These are phyloP conservation scores for Psittacula derbiana DNA, from an alignment of 2,797 vertebrate species.

Conservation along the genomic window DNA sequence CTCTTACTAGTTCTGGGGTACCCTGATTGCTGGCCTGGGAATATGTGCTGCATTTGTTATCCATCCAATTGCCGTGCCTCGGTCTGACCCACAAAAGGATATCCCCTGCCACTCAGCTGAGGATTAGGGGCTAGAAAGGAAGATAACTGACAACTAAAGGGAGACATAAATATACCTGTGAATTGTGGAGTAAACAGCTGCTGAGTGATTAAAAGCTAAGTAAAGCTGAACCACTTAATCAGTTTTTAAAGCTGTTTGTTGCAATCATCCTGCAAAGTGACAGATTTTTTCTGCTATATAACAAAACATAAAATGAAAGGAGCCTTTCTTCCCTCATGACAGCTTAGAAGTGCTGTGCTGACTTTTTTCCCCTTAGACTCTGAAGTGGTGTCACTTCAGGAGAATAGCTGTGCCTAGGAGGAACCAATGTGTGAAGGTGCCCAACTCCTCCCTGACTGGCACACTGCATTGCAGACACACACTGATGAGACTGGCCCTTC, in stretches of 20 bases:
- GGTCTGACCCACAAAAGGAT: rapidly evolving
- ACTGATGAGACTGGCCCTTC: background rate
- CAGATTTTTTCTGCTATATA: conserved; percentile 62
- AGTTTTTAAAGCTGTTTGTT: conserved; percentile 64
- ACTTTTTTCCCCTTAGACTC: background rate
- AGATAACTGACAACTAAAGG: background rate
- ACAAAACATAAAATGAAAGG: conserved; percentile 45
- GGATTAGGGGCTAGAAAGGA: background rate
- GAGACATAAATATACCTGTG: background rate
- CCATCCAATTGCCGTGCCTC: background rate
- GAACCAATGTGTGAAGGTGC: rapidly evolving
- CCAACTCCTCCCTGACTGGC: rapidly evolving
- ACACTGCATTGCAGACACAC: background rate
- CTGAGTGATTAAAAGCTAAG: conserved; percentile 63
- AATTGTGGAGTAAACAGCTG: conserved; percentile 54
- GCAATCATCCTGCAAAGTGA: conserved; percentile 41
- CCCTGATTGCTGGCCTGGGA: background rate
- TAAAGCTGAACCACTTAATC: conserved; percentile 57
- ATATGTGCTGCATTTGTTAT: background rate
- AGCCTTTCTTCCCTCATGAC: conserved; percentile 37
- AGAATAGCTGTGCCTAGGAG: conserved; percentile 3
- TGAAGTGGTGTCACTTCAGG: conserved; percentile 3
- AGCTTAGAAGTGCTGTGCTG: conserved; percentile 34
- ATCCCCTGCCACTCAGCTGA: background rate
- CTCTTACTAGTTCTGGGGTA: background rate